Percentiles rank a stretch among this genome's conserved stretches.
These are phyloP conservation scores for Procapra przewalskii DNA, from an alignment of 2,113 vertebrate species.

Conservation along the genomic window DNA sequence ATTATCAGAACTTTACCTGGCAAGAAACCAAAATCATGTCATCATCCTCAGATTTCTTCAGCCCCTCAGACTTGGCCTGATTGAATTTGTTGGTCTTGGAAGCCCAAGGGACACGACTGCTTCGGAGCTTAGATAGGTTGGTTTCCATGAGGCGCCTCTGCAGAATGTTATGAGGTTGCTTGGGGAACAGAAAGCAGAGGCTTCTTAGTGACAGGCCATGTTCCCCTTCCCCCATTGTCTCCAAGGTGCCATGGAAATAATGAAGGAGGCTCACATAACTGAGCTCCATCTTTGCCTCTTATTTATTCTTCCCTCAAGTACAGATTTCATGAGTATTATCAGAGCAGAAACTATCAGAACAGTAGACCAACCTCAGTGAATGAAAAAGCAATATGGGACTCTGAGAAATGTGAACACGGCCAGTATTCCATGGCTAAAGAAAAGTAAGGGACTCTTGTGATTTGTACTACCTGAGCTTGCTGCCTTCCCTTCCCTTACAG, in stretches of 20 bases:
- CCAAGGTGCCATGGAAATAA: background rate
- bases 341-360: background rate
- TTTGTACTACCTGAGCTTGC: background rate
- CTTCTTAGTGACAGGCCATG: background rate
- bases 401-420: background rate
- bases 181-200: constrained; percentile 59
- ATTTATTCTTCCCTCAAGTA: constrained; percentile 4
- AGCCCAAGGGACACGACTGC: constrained; percentile 77
- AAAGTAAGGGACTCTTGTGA: background rate
- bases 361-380: background rate
- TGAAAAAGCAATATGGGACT: background rate
- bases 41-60: constrained; percentile 78
- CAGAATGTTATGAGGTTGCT: constrained; percentile 92
- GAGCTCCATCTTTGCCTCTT: background rate
- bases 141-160: constrained; percentile 90
- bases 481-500: background rate
- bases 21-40: constrained; percentile 85
- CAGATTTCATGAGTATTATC: background rate
- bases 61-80: constrained; percentile 75
- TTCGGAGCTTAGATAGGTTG: constrained; percentile 84
- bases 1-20: constrained; percentile 80
- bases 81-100: constrained; percentile 77
- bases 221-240: background rate
- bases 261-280: background rate
- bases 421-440: background rate